Base-by-base conservation (phyloP, 2,797 vertebrate genomes). In the Propithecus deckenii region DNA sequence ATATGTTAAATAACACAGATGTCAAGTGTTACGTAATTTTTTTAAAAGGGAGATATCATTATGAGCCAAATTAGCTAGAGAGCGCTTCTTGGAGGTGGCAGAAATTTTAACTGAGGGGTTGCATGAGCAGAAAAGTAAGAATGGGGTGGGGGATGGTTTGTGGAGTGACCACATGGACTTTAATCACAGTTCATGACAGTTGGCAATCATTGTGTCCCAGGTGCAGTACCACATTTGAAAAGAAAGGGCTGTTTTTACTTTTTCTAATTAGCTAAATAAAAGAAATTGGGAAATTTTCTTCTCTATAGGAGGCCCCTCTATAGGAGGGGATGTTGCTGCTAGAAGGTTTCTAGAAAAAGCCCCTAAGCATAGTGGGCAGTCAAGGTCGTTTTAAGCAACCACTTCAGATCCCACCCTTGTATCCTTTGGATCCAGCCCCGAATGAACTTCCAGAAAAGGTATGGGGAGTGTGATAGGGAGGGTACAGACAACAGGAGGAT, bases 261-360 rank as follows among this genome's bases (percentile, higher is more conserved):
- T 52, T 57, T 83, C 90, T 96, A 97, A 97, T 97, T 95, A 96
- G 92, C 95, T 98, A 98, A 98, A 98, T 89, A 80, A 63, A 98
- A 97, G 94, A 98, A 98, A 98, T 95, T 80, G 89, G 85, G 69
- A 88, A 86, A 85, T 96, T 97, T 97, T 93, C 96, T 96, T 79
- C 61, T 76, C 71, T 35, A 81, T 69, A 87, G 50, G 1, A 41
- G 79, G 89, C 48, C 76, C 35, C 43, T n/a, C n/a, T n/a, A n/a
- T n/a, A n/a, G n/a, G 87, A 38, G 65, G 0, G 2, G 69, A 80
- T 83, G 22, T 15, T 75, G 69, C 79, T 86, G 32, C n/a, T 92
- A 55, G 57, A 35, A 69, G 74, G 41, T 86, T 12, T 3, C 59
- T 28, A 8, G 32, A 41, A 67, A 67, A 86, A 12, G 23, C 3